These are phyloP conservation scores for Lepus townsendii DNA, from an alignment of 2,797 vertebrate genomes.

Conservation along the genomic window DNA sequence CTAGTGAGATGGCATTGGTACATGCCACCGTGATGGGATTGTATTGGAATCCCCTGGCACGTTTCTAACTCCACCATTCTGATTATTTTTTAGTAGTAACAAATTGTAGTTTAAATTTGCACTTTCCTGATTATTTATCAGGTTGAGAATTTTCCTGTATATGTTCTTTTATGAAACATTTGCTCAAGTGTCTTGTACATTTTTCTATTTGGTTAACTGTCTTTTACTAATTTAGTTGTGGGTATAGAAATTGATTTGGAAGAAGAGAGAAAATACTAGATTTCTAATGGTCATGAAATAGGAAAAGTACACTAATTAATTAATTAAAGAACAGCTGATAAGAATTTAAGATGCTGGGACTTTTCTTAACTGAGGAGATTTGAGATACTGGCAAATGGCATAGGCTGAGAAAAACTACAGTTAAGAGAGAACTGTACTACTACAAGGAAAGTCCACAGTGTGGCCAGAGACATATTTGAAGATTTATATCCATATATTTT, in stretches of 20 bases:
- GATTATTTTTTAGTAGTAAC: not conserved
- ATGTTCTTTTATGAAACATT: not conserved
- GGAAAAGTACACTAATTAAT: not conserved
- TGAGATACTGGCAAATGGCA: not conserved
- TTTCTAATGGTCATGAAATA: not conserved
- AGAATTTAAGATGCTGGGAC: not conserved
- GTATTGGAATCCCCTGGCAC: too few relatives aligned
- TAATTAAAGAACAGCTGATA: not conserved
- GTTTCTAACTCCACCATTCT: not conserved
- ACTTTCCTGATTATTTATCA: not conserved
- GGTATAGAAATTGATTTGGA: not conserved
- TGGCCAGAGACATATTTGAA: not conserved
- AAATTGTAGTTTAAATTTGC: not conserved
- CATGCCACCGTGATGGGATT: too few relatives aligned
- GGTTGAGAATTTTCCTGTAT: not conserved
- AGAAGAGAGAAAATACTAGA: not conserved
- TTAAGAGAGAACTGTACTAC: not conserved
- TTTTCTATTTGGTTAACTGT: not conserved
- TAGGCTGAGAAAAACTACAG: not conserved
- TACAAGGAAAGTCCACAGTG: not conserved
- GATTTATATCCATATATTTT: not conserved
- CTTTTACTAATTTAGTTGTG: not conserved
- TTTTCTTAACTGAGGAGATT: not conserved
- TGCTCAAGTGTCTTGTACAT: not conserved
- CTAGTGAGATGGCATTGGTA: too few relatives aligned